These are phyloP conservation scores for Cecropterus lyciades DNA, from an alignment of 1,140 invertebrate genomes.

Conservation along the genomic window DNA sequence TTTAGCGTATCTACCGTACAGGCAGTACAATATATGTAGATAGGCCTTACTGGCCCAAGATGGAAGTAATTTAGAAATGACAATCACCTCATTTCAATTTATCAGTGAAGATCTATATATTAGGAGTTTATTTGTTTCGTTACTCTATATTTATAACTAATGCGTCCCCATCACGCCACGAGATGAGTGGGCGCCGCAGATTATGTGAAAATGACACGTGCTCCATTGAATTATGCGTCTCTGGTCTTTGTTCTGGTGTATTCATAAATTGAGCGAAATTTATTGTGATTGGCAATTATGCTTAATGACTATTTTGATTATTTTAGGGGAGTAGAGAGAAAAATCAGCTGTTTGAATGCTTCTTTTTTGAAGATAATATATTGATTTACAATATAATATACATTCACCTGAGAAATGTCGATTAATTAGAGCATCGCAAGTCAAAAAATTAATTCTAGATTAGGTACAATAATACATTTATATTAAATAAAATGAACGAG, in stretches of 20 bases:
- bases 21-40: no score
- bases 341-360: slow-evolving; percentile 3
- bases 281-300: slow-evolving; percentile 19
- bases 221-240: slow-evolving; percentile 27
- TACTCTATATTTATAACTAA: slow-evolving; percentile 37
- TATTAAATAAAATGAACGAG: no score
- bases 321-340: neutral
- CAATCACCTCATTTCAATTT: no score
- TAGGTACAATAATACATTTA: no score
- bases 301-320: slow-evolving; percentile 12
- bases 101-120: no score
- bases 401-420: no score
- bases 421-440: no score
- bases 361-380: neutral
- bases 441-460: no score
- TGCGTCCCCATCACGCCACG: slow-evolving; percentile 42
- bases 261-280: slow-evolving; percentile 23
- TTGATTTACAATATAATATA: no score
- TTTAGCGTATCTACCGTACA: no score
- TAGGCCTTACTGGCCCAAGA: no score
- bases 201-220: slow-evolving; percentile 50
- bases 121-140: neutral
- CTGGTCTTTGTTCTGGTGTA: slow-evolving; percentile 7
- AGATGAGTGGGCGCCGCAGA: slow-evolving; percentile 35
- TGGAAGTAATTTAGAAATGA: no score